phyloP scores from a whole-genome alignment of 1,140 invertebrate genomes.

The Vanessa atalanta region DNA sequence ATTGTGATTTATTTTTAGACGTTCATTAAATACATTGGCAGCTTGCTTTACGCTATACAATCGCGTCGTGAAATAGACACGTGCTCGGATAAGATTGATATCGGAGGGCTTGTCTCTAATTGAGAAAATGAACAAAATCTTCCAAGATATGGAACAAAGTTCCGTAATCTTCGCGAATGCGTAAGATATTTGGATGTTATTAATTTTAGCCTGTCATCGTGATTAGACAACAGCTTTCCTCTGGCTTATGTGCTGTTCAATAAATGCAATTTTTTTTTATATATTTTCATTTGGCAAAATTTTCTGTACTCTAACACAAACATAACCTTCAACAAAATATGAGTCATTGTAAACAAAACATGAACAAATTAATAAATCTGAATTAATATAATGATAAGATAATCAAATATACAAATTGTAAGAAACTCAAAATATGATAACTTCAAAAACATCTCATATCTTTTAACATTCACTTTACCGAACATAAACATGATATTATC shows the following conservation, averaged over 20 bases:
- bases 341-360: conserved; percentile 26
- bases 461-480: neutral
- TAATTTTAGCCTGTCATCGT: conserved; percentile 47
- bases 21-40: conserved; percentile 73
- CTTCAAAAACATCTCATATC: neutral
- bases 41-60: conserved; percentile 57
- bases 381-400: conserved; percentile 19
- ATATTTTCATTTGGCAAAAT: conserved; percentile 15
- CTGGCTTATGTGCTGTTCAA: conserved; percentile 43
- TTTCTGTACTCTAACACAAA: neutral
- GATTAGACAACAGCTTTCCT: conserved; percentile 43
- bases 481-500: neutral
- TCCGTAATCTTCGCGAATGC: conserved; percentile 61
- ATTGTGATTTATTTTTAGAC: conserved; percentile 78
- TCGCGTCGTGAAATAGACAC: conserved; percentile 58
- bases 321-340: conserved; percentile 1
- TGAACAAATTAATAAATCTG: conserved; percentile 3
- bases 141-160: conserved; percentile 55
- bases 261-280: conserved; percentile 30
- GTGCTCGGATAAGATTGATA: conserved; percentile 49
- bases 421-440: neutral
- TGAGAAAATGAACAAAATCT: conserved; percentile 27
- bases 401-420: neutral
- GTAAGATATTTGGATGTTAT: conserved; percentile 56
- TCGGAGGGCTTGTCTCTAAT: conserved; percentile 9